Evolutionary conservation across 2,797 vertebrate genomes (phyloP).

Genomic region (Alcedo atthis): DNA sequence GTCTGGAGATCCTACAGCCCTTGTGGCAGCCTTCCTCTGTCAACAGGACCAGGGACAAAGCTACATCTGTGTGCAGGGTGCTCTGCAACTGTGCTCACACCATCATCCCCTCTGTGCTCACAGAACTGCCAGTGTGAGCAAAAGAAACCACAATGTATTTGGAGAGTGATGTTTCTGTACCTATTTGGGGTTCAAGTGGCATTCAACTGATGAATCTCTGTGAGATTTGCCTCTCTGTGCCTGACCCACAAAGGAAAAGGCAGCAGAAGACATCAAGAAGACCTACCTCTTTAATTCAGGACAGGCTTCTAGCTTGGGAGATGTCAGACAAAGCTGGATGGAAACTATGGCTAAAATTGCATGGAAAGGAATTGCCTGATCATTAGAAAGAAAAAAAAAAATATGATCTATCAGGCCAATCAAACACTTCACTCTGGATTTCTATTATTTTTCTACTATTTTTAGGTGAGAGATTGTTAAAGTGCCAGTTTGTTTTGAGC

Average conservation of each 20-base stretch:
- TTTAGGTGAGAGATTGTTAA: not conserved
- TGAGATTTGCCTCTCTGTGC: not conserved
- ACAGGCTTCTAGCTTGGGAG: not conserved
- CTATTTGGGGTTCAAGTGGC: not conserved
- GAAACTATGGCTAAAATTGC: not conserved
- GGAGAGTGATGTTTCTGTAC: not conserved
- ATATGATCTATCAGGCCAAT: not conserved
- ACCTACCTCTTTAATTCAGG: not conserved
- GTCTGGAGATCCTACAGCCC: not conserved
- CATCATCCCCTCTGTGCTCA: not conserved
- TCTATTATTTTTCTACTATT: not conserved
- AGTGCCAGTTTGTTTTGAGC: not conserved
- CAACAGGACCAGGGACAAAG: not conserved
- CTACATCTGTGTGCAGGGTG: not conserved
- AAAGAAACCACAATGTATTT: not conserved
- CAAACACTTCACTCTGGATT: not conserved
- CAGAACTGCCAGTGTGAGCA: not conserved
- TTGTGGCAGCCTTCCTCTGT: not conserved
- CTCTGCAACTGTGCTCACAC: not conserved
- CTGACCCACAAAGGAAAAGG: not conserved
- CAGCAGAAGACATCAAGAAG: not conserved
- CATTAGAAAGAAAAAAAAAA: not conserved
- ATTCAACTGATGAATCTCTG: not conserved
- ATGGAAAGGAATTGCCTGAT: not conserved
- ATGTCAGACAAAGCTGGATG: not conserved